Percentiles rank a stretch among this genome's conserved stretches.
phyloP scores from a whole-genome alignment of 2,797 vertebrate species.

The Tauraco hartlaubi region DNA sequence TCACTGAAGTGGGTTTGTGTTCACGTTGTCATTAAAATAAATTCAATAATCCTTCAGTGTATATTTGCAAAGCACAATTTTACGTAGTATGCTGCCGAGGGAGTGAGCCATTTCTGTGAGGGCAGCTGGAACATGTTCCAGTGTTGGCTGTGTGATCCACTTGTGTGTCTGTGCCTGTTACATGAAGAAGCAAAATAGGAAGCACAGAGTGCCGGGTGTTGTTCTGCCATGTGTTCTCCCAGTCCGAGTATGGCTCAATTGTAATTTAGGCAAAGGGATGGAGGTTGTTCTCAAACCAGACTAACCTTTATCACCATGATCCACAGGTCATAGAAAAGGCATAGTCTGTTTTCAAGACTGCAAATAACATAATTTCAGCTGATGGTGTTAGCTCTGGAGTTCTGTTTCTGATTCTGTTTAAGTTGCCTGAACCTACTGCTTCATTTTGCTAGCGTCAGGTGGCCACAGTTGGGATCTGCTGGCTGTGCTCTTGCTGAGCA shows the following conservation, averaged over 20 bases:
- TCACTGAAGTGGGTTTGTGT: neutral
- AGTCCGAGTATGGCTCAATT: neutral
- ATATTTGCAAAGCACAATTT: neutral
- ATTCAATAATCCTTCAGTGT: neutral
- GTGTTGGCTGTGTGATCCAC: fast-evolving
- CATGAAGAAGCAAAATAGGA: neutral
- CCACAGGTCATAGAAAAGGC: neutral
- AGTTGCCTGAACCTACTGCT: neutral
- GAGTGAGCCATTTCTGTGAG: neutral
- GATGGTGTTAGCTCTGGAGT: neutral
- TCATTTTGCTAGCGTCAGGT: neutral
- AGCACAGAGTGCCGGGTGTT: neutral
- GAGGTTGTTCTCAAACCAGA: neutral
- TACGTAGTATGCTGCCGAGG: fast-evolving
- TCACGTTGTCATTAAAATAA: neutral
- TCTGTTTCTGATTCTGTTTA: neutral
- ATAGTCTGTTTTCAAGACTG: neutral
- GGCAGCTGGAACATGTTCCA: neutral
- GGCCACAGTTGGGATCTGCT: neutral
- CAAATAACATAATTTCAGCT: neutral
- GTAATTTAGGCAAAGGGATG: neutral
- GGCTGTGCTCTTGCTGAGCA: neutral
- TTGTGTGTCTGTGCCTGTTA: neutral
- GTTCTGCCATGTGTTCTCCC: neutral
- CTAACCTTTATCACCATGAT: neutral